Evolutionary conservation across 2,797 vertebrate species (phyloP).

Genomic region (Rhinatrema bivittatum): DNA sequence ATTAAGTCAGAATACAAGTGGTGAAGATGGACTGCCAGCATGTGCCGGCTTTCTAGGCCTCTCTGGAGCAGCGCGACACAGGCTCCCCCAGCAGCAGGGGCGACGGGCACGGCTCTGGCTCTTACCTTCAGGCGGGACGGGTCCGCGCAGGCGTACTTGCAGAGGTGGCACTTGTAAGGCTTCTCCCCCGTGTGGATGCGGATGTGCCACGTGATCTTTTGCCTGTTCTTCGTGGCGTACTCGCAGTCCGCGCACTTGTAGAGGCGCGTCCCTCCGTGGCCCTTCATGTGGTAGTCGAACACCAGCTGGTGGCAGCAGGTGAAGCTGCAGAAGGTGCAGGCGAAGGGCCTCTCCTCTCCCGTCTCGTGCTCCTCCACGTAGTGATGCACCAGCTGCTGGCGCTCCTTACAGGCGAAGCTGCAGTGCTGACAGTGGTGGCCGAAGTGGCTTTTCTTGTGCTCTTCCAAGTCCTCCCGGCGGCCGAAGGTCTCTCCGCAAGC

Average conservation of each 20-base stretch:
- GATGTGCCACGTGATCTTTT: conserved; percentile 96
- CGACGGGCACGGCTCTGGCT: too few species aligned
- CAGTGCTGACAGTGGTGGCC: conserved; percentile 76
- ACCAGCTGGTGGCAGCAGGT: conserved; percentile 79
- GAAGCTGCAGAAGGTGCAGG: conserved; percentile 77
- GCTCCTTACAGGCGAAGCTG: conserved; percentile 73
- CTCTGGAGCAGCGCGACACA: too few species aligned
- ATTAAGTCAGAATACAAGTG: too few species aligned
- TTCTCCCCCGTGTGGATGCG: conserved; percentile 95
- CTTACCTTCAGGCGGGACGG: conserved; percentile 90
- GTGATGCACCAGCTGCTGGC: conserved; percentile 73
- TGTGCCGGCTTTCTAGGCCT: too few species aligned
- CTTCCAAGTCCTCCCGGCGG: conserved; percentile 55
- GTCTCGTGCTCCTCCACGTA: conserved; percentile 75
- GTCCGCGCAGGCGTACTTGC: conserved; percentile 82
- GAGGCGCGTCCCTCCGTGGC: conserved; percentile 77
- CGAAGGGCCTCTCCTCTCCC: conserved; percentile 53
- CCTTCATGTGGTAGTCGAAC: conserved; percentile 85
- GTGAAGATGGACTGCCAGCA: too few species aligned
- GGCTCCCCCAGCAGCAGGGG: too few species aligned
- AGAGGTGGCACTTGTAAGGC: conserved; percentile 86
- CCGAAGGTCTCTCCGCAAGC: conserved; percentile 61
- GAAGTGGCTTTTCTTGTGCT: conserved; percentile 66
- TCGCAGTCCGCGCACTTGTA: conserved; percentile 89
- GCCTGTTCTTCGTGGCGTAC: conserved; percentile 85